phyloP scores from a whole-genome alignment of 2,797 vertebrate genomes.

The Mustela erminea region DNA sequence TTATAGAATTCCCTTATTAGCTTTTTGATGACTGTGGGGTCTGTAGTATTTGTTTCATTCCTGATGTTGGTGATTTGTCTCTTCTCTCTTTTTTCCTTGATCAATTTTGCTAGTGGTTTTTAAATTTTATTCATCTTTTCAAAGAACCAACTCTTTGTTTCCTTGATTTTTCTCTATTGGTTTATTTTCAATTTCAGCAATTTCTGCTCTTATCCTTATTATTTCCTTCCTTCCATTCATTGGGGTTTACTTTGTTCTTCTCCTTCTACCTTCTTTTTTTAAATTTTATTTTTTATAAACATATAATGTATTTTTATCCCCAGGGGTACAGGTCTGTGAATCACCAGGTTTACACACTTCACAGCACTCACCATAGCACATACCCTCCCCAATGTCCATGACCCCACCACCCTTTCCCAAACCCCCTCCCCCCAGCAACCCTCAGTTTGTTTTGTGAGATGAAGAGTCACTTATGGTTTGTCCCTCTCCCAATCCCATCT shows the following conservation, averaged over 20 bases:
- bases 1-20: background rate
- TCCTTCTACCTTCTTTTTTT: background rate
- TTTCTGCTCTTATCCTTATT: slow-evolving; percentile 14
- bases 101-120: slow-evolving; percentile 14
- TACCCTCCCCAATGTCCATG: too few species aligned
- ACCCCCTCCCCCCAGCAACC: too few species aligned
- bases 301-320: too few species aligned
- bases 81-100: background rate
- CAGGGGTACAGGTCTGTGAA: too few species aligned
- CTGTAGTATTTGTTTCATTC: background rate
- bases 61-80: background rate
- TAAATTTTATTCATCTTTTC: background rate
- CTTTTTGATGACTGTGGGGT: background rate
- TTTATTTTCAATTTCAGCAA: background rate
- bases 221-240: background rate
- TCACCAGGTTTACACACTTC: too few species aligned
- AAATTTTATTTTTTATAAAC: too few species aligned
- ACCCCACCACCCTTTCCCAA: too few species aligned
- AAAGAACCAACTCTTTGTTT: slow-evolving; percentile 10
- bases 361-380: too few species aligned
- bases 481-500: too few species aligned
- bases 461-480: too few species aligned
- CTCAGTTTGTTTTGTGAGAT: too few species aligned
- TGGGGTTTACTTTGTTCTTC: background rate
- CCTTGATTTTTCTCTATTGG: background rate